These are phyloP conservation scores for Torymus auratus DNA, from an alignment of 2,888 invertebrate species.

Conservation along the genomic window DNA sequence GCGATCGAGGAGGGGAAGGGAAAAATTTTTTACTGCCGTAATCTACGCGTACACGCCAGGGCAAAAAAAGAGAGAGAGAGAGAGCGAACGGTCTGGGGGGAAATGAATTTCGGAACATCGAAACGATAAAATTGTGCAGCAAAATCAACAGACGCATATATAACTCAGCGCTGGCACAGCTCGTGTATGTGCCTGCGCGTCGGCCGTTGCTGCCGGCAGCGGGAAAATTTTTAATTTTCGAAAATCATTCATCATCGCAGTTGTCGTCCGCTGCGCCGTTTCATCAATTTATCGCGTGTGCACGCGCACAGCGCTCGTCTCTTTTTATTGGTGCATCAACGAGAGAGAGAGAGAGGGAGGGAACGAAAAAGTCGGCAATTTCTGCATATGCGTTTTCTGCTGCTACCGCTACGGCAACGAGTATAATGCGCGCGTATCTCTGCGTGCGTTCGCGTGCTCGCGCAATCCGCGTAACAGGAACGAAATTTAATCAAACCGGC, in stretches of 20 bases:
- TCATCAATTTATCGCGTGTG: slow-evolving; percentile 54
- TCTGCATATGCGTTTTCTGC: slow-evolving; percentile 28
- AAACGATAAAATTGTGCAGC: slow-evolving; percentile 23
- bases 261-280: slow-evolving; percentile 37
- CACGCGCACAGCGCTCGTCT: slow-evolving; percentile 16
- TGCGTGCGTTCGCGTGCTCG: not conserved
- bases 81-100: too few species aligned
- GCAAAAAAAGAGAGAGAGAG: too few species aligned
- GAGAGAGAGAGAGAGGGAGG: slow-evolving; percentile 1
- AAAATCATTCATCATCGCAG: slow-evolving; percentile 56
- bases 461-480: slow-evolving; percentile 66
- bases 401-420: not conserved
- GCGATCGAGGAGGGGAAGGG: not conserved
- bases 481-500: slow-evolving; percentile 72
- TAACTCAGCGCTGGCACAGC: slow-evolving; percentile 7
- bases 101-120: slow-evolving; percentile 21
- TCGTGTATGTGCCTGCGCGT: not conserved
- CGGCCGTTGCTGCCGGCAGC: not conserved
- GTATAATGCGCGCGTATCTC: slow-evolving; percentile 43
- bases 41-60: not conserved
- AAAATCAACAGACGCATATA: slow-evolving; percentile 46
- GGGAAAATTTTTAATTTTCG: slow-evolving; percentile 55
- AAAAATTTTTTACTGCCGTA: not conserved
- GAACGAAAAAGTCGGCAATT: slow-evolving; percentile 31
- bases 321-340: slow-evolving; percentile 44